These are phyloP conservation scores for Ametastegia equiseti DNA, from an alignment of 2,888 invertebrate genomes.

Conservation along the genomic window DNA sequence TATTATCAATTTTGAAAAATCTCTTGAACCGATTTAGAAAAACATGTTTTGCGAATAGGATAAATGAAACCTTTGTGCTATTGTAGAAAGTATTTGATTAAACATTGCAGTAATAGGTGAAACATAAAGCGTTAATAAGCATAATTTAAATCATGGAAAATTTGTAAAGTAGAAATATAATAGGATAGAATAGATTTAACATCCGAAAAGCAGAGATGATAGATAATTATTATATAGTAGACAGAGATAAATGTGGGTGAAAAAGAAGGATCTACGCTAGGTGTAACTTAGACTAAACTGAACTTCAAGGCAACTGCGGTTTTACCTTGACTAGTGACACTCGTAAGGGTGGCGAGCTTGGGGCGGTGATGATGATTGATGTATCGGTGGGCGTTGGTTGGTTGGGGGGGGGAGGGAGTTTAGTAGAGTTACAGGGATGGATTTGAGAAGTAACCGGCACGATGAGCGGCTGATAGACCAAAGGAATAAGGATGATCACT, in stretches of 20 bases:
- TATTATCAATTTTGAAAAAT: not conserved
- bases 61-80: too few species aligned
- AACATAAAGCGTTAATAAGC: too few species aligned
- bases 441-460: slow-evolving; percentile 94
- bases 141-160: too few species aligned
- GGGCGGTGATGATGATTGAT: slow-evolving; percentile 67
- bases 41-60: not conserved
- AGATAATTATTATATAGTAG: not conserved
- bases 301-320: slow-evolving; percentile 38
- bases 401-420: slow-evolving; percentile 60
- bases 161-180: slow-evolving; percentile 9
- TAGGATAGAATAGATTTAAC: not conserved
- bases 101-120: too few species aligned
- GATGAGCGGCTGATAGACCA: slow-evolving; percentile 83
- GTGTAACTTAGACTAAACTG: slow-evolving; percentile 42
- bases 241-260: not conserved
- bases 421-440: slow-evolving; percentile 75
- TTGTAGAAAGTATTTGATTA: too few species aligned
- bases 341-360: slow-evolving; percentile 62
- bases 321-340: slow-evolving; percentile 72
- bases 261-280: slow-evolving; percentile 27
- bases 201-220: slow-evolving; percentile 11
- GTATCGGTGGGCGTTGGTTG: slow-evolving; percentile 67
- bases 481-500: slow-evolving; percentile 83
- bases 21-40: too few species aligned